A percentile compares a stretch with the other conserved stretches of the same genome.
phyloP scores from a whole-genome alignment of 1,140 invertebrate species.

The Apis dorsata region DNA sequence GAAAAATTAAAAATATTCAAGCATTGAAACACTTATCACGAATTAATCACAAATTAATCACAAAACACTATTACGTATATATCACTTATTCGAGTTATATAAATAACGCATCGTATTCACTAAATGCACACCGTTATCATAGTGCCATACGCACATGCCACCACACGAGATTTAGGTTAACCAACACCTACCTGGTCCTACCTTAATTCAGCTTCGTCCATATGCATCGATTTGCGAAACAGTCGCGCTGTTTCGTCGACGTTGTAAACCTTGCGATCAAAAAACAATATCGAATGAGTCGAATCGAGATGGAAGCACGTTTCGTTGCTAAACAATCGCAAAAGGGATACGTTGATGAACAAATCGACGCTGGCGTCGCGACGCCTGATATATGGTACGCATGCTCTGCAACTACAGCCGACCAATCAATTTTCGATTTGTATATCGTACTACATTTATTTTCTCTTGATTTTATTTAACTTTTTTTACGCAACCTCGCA shows the following conservation, averaged over 20 bases:
- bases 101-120: background rate
- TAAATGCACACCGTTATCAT: background rate
- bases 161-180: slow-evolving; percentile 14
- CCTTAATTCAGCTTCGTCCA: slow-evolving; percentile 63
- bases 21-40: no score
- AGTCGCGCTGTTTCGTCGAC: background rate
- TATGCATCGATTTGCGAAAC: slow-evolving; percentile 11
- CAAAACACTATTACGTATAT: background rate
- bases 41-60: no score
- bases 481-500: slow-evolving; percentile 11
- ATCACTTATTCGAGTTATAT: background rate
- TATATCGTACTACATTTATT: background rate
- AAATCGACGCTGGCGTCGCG: slow-evolving; percentile 48
- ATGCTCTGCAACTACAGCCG: slow-evolving; percentile 37
- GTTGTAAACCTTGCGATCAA: background rate
- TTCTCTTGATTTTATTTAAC: slow-evolving; percentile 26
- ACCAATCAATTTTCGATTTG: slow-evolving; percentile 50
- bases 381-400: slow-evolving; percentile 47
- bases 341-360: slow-evolving; percentile 10
- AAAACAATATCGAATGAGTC: background rate
- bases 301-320: slow-evolving; percentile 26
- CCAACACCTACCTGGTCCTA: slow-evolving; percentile 37
- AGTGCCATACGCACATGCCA: background rate
- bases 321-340: slow-evolving; percentile 21
- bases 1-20: no score